Base-by-base conservation (phyloP, 2,113 vertebrate genomes). In the Aspidoscelis tigris region DNA sequence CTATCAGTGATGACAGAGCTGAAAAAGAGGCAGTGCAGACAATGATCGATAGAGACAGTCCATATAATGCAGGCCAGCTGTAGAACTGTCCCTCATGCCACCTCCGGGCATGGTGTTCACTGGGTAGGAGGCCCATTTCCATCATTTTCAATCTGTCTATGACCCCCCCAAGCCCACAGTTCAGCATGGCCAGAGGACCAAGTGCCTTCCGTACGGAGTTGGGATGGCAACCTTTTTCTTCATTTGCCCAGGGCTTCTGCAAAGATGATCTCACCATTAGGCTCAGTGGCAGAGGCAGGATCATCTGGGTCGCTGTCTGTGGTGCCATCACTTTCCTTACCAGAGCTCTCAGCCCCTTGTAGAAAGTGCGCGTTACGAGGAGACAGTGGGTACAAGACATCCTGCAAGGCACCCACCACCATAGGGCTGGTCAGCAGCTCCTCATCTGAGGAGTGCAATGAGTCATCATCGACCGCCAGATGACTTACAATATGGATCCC, bases 301-400 rank as follows among this genome's bases (percentile, higher is more conserved):
- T 91, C 97, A 83, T 53, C 95, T 10, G 84, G 91, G 1, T 98
- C 97, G 53, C 97, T 98, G 96, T 98, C 97, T 0, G 97, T 97
- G 94, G 97, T 98, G 75, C 97, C 97, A 43, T 98, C 97, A 58
- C 98, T 98, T 96, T 98, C 97, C 87, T 97, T 95, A n/a, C 92
- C 91, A 0, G 95, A 94, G 84, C 90, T 91, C 73, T 95, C 93
- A 20, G 95, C 95, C 18, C 26, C 86, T 39, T 88, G 89, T 70
- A 96, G 93, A 89, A 96, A 95, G 16, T 96, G 95, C 0, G 96
- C 81, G 0, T 95, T 95, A 81, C 94, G 96, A 33, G 96, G 96
- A 0, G 94, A 94, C 70, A 94, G 92, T 0, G 96, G 92, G 85
- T 97, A 95, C 12, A 95, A 88, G 0, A 96, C 94, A 86, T 94